Evolutionary conservation across 1,140 invertebrate genomes (phyloP), one percentile per base, ranked within the genome.

Genomic region (Mercenaria mercenaria): DNA sequence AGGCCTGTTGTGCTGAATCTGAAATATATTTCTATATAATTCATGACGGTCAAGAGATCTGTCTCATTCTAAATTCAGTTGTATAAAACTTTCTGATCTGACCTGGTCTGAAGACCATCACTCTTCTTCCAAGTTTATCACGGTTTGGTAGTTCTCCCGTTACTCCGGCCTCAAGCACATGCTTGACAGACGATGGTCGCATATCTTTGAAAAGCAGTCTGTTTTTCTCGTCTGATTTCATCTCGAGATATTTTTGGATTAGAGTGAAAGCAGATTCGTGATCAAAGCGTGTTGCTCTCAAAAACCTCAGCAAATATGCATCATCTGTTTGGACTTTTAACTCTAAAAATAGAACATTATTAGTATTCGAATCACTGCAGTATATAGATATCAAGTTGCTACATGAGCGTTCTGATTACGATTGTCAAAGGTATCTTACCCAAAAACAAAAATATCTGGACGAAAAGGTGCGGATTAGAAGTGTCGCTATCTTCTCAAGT

Each of bases 171-270:
- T 97, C 97, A 32, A 98, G 95, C 29, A 98, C 97, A 83, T 97
- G 97, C 92, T 97, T 97, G 41, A 98, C 96, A 92, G 98, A 97
- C 11, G 97, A 96, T 6, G 97, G 96, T 52, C 97, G 97, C 77
- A 98, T 96, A 92, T 97, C 97, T 8, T 96, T 96, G 95, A 97
- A 97, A 91, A 98, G 96, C 43, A 97, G 97, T 20, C 97, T 96
- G 93, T 98, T 97, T 81, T 26, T 61, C 80, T 83, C 56, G 43
- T 97, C 67, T 97, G 97, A 67, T 97, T 98, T 97, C 82, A 98
- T 97, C 10, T 97, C 97, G n/a, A 98, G 96, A 94, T 98, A 99
- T 20, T 97, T 97, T 94, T 98, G 98, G 64, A 99, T 95, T 97
- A 98, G 98, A 74, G 98, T 97, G 93, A 98, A 98, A 0, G 98